phyloP scores from a whole-genome alignment of 2,797 vertebrate species.

The Sarcophilus harrisii region DNA sequence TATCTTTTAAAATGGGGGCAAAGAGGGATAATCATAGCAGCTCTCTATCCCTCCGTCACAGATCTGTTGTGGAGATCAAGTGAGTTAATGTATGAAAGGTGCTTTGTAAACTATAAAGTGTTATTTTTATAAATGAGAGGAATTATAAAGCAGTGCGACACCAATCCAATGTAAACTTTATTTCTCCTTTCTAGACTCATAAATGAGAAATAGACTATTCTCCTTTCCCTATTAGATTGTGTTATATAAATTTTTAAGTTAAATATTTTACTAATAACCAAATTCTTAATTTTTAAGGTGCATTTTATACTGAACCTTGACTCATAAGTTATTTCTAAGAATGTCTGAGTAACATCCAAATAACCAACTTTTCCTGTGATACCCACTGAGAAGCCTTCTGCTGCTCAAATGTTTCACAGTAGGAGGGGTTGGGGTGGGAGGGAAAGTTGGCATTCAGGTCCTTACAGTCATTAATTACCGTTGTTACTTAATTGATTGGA shows the following conservation, averaged over 20 bases:
- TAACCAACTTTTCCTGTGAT: constrained; percentile 56
- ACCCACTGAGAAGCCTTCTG: constrained; percentile 22
- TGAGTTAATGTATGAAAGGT: neutral
- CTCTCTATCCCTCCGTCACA: neutral
- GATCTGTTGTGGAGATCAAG: neutral
- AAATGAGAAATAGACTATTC: constrained; percentile 35
- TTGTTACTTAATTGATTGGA: constrained; percentile 67
- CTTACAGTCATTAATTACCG: constrained; percentile 69
- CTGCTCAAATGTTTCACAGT: constrained; percentile 32
- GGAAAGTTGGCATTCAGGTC: constrained; percentile 46
- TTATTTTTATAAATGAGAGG: neutral
- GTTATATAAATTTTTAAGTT: neutral
- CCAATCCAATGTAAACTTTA: neutral
- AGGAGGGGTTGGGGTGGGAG: neutral
- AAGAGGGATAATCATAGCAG: neutral
- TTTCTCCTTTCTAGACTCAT: constrained; percentile 22
- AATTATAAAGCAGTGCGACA: neutral
- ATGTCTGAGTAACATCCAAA: constrained; percentile 49
- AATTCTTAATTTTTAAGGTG: constrained; percentile 34
- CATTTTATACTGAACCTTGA: neutral
- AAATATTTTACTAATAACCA: neutral
- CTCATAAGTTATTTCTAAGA: constrained; percentile 55
- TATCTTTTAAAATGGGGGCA: neutral
- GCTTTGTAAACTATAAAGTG: neutral
- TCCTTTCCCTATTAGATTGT: neutral